Percentiles rank a stretch among this genome's conserved stretches.
phyloP scores from a whole-genome alignment of 2,888 invertebrate species.

The Mesorhabditis belari region DNA sequence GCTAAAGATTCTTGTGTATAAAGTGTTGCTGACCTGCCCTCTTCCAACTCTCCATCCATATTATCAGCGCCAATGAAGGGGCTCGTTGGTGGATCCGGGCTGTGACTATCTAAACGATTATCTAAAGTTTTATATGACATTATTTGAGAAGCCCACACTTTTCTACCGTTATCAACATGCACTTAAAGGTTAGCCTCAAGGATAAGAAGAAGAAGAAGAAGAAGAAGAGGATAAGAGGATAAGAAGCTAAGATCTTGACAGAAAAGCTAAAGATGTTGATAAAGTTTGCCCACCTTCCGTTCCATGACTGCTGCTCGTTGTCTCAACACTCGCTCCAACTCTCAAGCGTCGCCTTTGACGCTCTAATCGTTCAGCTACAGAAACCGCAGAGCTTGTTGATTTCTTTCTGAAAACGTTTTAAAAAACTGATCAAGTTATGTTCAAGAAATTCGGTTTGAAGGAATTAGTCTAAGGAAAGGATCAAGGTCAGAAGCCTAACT shows the following conservation, averaged over 20 bases:
- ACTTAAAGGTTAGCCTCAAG: background rate
- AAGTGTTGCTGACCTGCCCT: background rate
- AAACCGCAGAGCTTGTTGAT: slow-evolving; percentile 1
- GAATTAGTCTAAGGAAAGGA: background rate
- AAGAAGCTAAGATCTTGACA: background rate
- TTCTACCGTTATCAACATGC: no score
- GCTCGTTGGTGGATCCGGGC: background rate
- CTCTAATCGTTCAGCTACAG: slow-evolving; percentile 17
- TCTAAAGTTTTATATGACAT: no score
- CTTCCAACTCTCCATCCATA: background rate
- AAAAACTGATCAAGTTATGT: background rate
- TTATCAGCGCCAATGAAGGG: background rate
- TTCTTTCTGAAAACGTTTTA: background rate
- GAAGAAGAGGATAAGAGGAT: slow-evolving; percentile 2
- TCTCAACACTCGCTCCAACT: background rate
- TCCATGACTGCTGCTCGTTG: background rate
- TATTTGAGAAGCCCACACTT: no score
- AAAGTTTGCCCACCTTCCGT: background rate
- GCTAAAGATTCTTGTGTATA: no score
- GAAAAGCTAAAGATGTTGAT: background rate
- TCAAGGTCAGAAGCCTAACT: no score
- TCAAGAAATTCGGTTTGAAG: background rate
- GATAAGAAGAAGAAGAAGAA: slow-evolving; percentile 1
- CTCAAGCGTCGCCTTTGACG: slow-evolving; percentile 22
- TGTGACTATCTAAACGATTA: background rate